phyloP scores from a whole-genome alignment of 1,140 invertebrate species.

The Aphelenchoides avenae region DNA sequence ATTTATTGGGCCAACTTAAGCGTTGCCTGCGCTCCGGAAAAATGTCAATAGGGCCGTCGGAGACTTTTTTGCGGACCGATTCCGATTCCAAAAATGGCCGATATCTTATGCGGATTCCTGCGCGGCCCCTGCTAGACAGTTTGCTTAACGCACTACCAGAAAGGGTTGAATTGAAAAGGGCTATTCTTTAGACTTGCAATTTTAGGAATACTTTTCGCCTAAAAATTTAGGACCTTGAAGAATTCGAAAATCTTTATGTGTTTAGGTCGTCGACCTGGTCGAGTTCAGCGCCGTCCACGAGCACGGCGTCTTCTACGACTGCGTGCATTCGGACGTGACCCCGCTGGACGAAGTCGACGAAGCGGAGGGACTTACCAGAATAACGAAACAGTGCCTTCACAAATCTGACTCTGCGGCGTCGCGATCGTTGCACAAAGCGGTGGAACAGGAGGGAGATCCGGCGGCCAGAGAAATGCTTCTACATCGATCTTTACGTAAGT shows the following conservation, averaged over 20 bases:
- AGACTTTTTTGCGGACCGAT: no score
- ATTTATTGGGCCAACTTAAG: no score
- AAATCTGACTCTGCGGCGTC: constrained; percentile 30
- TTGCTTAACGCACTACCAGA: constrained; percentile 5
- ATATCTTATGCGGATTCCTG: no score
- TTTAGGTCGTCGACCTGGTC: constrained; percentile 34
- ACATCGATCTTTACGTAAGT: constrained; percentile 48
- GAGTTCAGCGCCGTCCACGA: constrained; percentile 47
- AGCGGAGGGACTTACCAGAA: background rate
- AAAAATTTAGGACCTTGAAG: no score
- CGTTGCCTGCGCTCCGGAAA: no score
- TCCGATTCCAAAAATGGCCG: no score
- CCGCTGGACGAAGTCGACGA: constrained; percentile 22
- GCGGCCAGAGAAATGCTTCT: constrained; percentile 37
- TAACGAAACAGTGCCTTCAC: constrained; percentile 16
- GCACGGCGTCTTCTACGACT: constrained; percentile 52
- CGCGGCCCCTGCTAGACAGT: no score
- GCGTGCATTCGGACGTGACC: constrained; percentile 36
- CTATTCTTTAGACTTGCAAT: background rate
- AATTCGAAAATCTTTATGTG: background rate
- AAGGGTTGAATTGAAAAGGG: constrained; percentile 2
- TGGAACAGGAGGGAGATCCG: constrained; percentile 47
- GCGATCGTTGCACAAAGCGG: constrained; percentile 28
- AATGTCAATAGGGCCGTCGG: no score
- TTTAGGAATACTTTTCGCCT: no score